Evolutionary conservation across 2,888 invertebrate species (phyloP).

Genomic region (Agrotis ipsilon): DNA sequence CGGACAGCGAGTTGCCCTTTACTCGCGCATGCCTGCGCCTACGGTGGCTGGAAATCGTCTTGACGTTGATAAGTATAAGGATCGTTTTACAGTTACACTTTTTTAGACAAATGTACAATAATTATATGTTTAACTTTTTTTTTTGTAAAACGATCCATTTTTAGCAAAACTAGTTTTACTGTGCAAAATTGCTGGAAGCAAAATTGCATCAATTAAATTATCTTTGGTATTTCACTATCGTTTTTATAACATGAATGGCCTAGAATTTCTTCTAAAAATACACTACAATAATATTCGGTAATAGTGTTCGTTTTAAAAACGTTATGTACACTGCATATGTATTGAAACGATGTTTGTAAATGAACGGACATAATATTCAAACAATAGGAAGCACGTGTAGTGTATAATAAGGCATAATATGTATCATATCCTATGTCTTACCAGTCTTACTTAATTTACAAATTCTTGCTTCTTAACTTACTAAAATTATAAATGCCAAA

Average conservation of each 20-base stretch:
- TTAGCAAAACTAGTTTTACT: slow-evolving; percentile 19
- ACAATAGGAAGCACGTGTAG: slow-evolving; percentile 40
- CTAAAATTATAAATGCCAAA: no score
- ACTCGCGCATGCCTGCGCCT: no score
- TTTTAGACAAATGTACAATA: no score
- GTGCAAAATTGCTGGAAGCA: slow-evolving; percentile 22
- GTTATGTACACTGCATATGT: slow-evolving; percentile 15
- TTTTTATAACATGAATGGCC: slow-evolving; percentile 33
- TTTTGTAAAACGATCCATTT: slow-evolving; percentile 12
- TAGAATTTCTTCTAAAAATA: slow-evolving; percentile 29
- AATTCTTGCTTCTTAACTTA: no score
- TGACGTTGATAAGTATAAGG: no score
- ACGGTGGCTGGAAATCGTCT: no score
- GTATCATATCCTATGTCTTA: no score
- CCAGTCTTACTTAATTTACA: no score
- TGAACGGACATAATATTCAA: slow-evolving; percentile 24
- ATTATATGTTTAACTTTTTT: no score
- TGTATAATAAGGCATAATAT: slow-evolving; percentile 8
- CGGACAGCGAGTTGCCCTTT: no score
- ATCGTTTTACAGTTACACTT: no score
- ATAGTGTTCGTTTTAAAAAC: neutral
- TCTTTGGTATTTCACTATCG: slow-evolving; percentile 19
- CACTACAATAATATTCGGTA: neutral
- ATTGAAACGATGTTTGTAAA: slow-evolving; percentile 38
- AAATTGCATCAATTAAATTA: slow-evolving; percentile 24